A percentile compares a stretch with the other conserved stretches of the same genome.
Evolutionary conservation across 2,797 vertebrate species (phyloP).

Genomic region (Coluber constrictor): DNA sequence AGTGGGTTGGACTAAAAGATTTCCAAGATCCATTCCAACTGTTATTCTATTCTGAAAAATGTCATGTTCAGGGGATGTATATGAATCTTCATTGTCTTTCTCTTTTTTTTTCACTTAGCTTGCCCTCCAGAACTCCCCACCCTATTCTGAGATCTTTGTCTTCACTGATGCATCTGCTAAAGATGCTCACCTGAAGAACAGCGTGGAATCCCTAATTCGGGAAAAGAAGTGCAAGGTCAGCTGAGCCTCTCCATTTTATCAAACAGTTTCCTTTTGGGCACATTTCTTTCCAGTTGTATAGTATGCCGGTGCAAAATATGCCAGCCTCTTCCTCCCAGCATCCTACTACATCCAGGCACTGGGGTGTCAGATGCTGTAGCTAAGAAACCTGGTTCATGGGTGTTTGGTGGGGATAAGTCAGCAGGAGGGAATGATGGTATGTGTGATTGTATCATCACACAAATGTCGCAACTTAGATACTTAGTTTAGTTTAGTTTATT

Average conservation of each 20-base stretch:
- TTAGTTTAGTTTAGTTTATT: too few relatives aligned
- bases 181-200: conserved; percentile 75
- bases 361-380: background rate
- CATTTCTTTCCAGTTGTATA: background rate
- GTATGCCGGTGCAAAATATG: background rate
- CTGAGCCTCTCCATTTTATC: background rate
- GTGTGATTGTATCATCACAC: background rate
- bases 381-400: background rate
- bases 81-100: background rate
- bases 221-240: conserved; percentile 82
- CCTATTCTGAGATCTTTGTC: conserved; percentile 85
- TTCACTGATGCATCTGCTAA: conserved; percentile 89
- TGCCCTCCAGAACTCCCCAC: conserved; percentile 83
- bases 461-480: background rate
- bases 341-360: background rate
- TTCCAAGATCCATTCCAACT: background rate
- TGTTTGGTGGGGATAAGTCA: background rate
- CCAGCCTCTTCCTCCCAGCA: background rate
- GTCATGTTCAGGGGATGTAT: background rate
- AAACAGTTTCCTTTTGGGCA: background rate
- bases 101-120: conserved; percentile 63
- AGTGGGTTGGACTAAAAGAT: background rate
- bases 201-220: conserved; percentile 76
- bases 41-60: background rate
- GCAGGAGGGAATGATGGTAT: background rate